A percentile compares a stretch with the other conserved stretches of the same genome.
phyloP scores from a whole-genome alignment of 2,113 vertebrate genomes.

The Globicephala melas region DNA sequence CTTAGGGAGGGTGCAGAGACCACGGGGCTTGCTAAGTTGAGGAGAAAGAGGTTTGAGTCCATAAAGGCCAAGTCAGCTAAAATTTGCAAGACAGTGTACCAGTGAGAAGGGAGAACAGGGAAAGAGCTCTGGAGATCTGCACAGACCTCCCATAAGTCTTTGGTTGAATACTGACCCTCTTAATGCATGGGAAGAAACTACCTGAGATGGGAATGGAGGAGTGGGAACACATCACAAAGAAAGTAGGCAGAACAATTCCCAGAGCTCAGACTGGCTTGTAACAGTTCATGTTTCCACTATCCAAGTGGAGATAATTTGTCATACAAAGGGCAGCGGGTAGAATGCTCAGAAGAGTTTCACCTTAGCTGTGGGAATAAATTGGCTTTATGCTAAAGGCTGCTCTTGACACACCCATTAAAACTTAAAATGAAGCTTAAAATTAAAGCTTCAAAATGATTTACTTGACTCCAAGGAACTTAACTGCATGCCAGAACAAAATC shows the following conservation, averaged over 20 bases:
- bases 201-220: not conserved
- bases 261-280: not conserved
- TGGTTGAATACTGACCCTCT: not conserved
- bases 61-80: not conserved
- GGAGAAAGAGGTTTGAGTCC: not conserved
- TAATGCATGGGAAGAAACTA: not conserved
- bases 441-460: not conserved
- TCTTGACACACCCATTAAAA: not conserved
- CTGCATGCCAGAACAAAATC: not conserved
- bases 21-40: not conserved
- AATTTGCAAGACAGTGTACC: not conserved
- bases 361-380: not conserved
- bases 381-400: not conserved
- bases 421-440: not conserved
- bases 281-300: not conserved
- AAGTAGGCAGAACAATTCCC: not conserved
- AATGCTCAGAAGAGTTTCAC: not conserved
- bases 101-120: not conserved
- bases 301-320: not conserved
- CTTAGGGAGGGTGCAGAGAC: not conserved
- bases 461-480: not conserved
- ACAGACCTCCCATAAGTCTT: not conserved
- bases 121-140: not conserved
- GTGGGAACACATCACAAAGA: not conserved
- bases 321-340: not conserved